Evolutionary conservation across 2,888 invertebrate species (phyloP).

Genomic region (Amaurobius ferox): DNA sequence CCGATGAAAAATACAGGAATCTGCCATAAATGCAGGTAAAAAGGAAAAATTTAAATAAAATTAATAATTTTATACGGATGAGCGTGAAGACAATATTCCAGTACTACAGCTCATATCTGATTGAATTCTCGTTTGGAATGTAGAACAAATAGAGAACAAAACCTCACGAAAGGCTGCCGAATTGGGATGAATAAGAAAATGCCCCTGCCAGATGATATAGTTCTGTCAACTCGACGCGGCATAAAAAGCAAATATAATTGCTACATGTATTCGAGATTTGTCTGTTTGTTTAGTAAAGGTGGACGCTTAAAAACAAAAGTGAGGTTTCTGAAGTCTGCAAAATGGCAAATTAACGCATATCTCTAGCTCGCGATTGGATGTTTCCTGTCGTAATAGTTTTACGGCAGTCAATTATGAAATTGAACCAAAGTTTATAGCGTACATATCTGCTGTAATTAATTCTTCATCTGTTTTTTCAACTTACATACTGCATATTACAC

Average conservation of each 20-base stretch:
- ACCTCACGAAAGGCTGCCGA: neutral
- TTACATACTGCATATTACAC: too few species aligned
- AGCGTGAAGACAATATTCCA: neutral
- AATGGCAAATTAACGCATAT: too few species aligned
- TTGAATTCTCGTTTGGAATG: conserved; percentile 25
- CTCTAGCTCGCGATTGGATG: too few species aligned
- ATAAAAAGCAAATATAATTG: conserved; percentile 7
- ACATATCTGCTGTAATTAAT: too few species aligned
- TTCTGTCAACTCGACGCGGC: neutral
- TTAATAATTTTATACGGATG: neutral
- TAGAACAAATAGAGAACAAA: conserved; percentile 42
- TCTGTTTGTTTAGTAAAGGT: conserved; percentile 16
- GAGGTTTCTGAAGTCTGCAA: neutral
- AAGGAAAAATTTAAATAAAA: conserved; percentile 54
- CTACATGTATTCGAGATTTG: neutral
- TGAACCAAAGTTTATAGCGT: too few species aligned
- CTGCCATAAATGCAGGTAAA: conserved; percentile 49
- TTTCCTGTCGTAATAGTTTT: too few species aligned
- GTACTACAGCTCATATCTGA: neutral
- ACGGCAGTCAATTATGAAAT: too few species aligned
- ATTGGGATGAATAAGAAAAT: neutral
- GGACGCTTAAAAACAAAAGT: conserved; percentile 8
- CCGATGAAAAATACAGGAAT: conserved; percentile 13
- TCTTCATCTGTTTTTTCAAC: too few species aligned
- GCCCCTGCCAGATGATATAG: conserved; percentile 1